Percentiles rank a stretch among this genome's conserved stretches.
Conservation (phyloP, 2,113 vertebrate genomes). For the Eurypyga helias region DNA sequence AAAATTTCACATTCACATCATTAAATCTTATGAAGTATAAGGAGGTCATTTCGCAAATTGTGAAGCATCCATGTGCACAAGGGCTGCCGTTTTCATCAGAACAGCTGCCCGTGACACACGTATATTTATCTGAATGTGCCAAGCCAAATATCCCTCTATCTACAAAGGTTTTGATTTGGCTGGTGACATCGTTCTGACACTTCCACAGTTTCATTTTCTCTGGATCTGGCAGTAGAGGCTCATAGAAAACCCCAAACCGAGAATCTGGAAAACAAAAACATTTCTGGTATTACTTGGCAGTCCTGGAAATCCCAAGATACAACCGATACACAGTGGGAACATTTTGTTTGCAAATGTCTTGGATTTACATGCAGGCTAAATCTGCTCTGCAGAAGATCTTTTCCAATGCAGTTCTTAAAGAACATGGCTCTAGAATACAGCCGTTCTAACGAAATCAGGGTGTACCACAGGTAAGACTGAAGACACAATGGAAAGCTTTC, state of each 20-base stretch:
- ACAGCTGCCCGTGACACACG: neutral
- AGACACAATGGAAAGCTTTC: neutral
- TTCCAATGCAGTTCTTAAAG: neutral
- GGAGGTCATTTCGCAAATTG: slow-evolving; percentile 1
- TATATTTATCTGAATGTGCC: neutral
- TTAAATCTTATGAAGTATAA: slow-evolving; percentile 35
- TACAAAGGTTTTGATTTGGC: slow-evolving; percentile 38
- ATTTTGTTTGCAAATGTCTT: slow-evolving; percentile 46
- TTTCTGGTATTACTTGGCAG: slow-evolving; percentile 56
- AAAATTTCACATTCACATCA: slow-evolving; percentile 45
- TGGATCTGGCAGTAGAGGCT: slow-evolving; percentile 77
- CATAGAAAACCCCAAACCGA: slow-evolving; percentile 81
- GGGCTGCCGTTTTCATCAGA: neutral
- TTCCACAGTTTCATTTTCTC: slow-evolving; percentile 65
- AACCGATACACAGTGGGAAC: neutral
- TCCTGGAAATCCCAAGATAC: slow-evolving; percentile 15
- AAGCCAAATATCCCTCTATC: slow-evolving; percentile 49
- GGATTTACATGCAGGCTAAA: slow-evolving; percentile 48
- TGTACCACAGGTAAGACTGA: neutral
- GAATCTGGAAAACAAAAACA: slow-evolving; percentile 73
- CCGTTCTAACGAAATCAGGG: neutral
- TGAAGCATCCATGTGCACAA: neutral
- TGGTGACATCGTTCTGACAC: slow-evolving; percentile 6
- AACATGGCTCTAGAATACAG: neutral
- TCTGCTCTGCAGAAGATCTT: slow-evolving; percentile 41